Base-by-base conservation (phyloP, 2,797 vertebrate species). In the Catamblyrhynchus diadema region DNA sequence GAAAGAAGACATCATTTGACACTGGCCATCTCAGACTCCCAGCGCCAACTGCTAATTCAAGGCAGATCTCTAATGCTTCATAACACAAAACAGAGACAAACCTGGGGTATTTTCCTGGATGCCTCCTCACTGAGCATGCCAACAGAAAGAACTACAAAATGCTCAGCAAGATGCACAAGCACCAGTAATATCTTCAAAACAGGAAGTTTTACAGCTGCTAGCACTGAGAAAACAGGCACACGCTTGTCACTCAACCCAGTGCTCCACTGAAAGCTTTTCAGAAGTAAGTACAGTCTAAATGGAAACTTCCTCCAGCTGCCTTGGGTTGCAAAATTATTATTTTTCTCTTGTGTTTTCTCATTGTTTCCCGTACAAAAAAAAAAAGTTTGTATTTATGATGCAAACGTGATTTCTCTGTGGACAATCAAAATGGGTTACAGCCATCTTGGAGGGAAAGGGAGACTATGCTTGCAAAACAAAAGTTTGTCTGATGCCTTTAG, bases 1-100 rank as follows among this genome's bases (percentile, higher is more conserved):
- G 91, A 94, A 93, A 92, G 81, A 84, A 71, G 48, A 54, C 89
- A 91, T 90, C 54, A 91, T 69, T 81, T 64, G 89, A 95, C 72
- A 74, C 81, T 22, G 57, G 64, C 2, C 11, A 42, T 23, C 70
- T 56, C 1, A 0, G 45, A 47, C 67, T 60, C 12, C 4, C 18
- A 80, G 54, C 51, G 72, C 59, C 3, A 7, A 16, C 57, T 37
- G 50, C 35, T 41, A 67, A 61, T 42, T 56, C 44, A 42, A 57
- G 74, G 64, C 47, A 83, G 35, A 81, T 48, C 23, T 1, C 1
- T 41, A 6, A 24, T 41, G 45, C 22, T 82, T 50, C 53, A 14
- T 35, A 42, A 10, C 6, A 33, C 2, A 6, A 32, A 62, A 25
- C 1, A 28, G 27, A 44, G n/a, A 54, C 47, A 70, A 87, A 61